Evolutionary conservation across 2,113 vertebrate species (phyloP), one percentile per base, ranked within the genome.

Genomic region (Tetrax tetrax): DNA sequence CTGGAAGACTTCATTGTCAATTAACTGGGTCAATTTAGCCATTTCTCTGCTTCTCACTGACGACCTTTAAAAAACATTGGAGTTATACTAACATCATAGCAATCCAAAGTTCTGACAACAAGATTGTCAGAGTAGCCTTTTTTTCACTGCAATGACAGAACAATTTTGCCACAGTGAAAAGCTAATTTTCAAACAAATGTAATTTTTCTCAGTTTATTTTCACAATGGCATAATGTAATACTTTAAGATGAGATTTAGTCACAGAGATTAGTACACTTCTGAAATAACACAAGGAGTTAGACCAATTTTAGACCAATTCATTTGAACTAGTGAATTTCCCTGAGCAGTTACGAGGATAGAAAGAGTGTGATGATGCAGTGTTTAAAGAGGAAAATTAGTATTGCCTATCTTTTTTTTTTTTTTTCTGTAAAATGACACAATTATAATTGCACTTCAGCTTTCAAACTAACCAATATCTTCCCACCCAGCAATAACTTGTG

Each of bases 1-100:
- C 84, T 78, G 43, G 77, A 99, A 96, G 28, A 98, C 97, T 22
- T 98, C 97, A 65, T 95, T 93, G 77, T 98, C 97, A 71, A 97
- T 95, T 74, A 98, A 80, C 7, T 97, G 78, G 4, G 78, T 75
- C 14, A 96, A 25, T 70, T 95, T 95, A 66, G 83, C 91, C 98
- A 98, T 2, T 45, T 64, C 38, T 64, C 63, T 19, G 21, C 63
- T 35, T 70, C 53, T 87, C 66, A 29, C 47, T 82, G 64, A 82
- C 51, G 76, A 90, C 71, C 70, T 91, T 48, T 78, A 60, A 71
- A 51, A 76, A 63, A 78, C 84, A 93, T 18, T 22, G 14, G 47
- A 91, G 50, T 43, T 41, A 71, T 24, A 14, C 38, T 43, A 65
- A 88, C 33, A 77, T n/a, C 23, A 56, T 20, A 45, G 72, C 41